A percentile compares a stretch with the other conserved stretches of the same genome.
phyloP scores from a whole-genome alignment of 2,888 invertebrate species.

The Drosophila pegasa region DNA sequence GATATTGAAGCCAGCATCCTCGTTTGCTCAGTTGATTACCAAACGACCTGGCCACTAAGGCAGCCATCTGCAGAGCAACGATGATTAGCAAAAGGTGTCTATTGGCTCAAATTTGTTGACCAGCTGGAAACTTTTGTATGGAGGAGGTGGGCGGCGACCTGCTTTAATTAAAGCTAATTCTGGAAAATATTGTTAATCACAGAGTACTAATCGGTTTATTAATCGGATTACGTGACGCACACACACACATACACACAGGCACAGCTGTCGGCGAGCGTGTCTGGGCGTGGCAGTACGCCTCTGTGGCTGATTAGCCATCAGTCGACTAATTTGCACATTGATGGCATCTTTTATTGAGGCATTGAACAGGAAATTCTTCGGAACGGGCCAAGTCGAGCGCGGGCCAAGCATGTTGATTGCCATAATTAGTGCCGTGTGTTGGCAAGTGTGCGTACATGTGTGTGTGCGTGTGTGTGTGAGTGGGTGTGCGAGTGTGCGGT shows the following conservation, averaged over 20 bases:
- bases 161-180: slow-evolving; percentile 72
- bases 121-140: slow-evolving; percentile 2
- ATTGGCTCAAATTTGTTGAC: slow-evolving; percentile 1
- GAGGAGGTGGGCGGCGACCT: slow-evolving; percentile 16
- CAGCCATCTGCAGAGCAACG: neutral
- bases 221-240: slow-evolving; percentile 71
- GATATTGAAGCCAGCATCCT: neutral
- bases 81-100: neutral
- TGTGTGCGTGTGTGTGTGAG: slow-evolving; percentile 11
- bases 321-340: slow-evolving; percentile 76
- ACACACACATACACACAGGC: slow-evolving; percentile 31
- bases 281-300: slow-evolving; percentile 42
- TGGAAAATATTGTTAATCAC: slow-evolving; percentile 78
- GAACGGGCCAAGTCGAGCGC: slow-evolving; percentile 30
- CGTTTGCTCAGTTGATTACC: neutral
- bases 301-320: slow-evolving; percentile 70
- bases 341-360: slow-evolving; percentile 75
- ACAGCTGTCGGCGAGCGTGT: slow-evolving; percentile 20
- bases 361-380: slow-evolving; percentile 45
- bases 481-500: slow-evolving; percentile 12
- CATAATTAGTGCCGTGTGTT: slow-evolving; percentile 65
- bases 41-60: too few species aligned
- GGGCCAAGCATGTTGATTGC: slow-evolving; percentile 66
- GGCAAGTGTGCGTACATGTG: slow-evolving; percentile 10
- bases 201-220: slow-evolving; percentile 73